Base-by-base conservation (phyloP, 2,797 vertebrate genomes). In the Rhinogobio ventralis region DNA sequence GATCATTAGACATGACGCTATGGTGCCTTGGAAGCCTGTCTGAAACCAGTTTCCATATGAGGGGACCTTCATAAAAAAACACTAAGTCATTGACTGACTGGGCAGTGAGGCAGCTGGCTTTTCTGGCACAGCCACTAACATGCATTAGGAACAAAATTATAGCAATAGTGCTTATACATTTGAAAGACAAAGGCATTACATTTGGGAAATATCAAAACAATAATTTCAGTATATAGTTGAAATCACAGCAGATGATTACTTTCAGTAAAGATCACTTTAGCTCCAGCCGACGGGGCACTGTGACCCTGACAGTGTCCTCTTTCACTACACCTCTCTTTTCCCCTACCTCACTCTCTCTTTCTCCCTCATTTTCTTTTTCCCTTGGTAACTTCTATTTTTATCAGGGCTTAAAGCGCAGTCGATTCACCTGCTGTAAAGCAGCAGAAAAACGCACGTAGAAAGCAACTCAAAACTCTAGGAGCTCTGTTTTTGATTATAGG, bases 341-440 rank as follows among this genome's bases (percentile, higher is more conserved):
- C 76, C 39, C 33, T 60, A 46, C 57, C 51, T 68, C 69, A 57
- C 75, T 19, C 39, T 53, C 39, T 39, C 49, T 60, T 53, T 79
- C 76, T 79, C 84, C 68, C 45, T 77, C 79, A 36, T 81, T 78
- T 75, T 71, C 62, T 67, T 64, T 46, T 45, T 57, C 67, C 66
- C 67, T 67, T 15, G 81, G 68, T 76, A 77, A 81, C 62, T 82
- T 83, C 82, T 83, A 86, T 86, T 82, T 82, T 81, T 86, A 76
- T 75, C 79, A 77, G 51, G 46, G 67, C 79, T 82, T 82, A 46
- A 60, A 77, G 80, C 45, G 10, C 53, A 71, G 51, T 60, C 13
- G 8, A 68, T 42, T 82, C 64, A 82, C 79, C 72, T 51, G 64
- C 73, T 64, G 76, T 85, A 57, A 67, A 28, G 17, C 49, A 68